phyloP scores from a whole-genome alignment of 2,113 vertebrate genomes.

The Rhinoptilus africanus region DNA sequence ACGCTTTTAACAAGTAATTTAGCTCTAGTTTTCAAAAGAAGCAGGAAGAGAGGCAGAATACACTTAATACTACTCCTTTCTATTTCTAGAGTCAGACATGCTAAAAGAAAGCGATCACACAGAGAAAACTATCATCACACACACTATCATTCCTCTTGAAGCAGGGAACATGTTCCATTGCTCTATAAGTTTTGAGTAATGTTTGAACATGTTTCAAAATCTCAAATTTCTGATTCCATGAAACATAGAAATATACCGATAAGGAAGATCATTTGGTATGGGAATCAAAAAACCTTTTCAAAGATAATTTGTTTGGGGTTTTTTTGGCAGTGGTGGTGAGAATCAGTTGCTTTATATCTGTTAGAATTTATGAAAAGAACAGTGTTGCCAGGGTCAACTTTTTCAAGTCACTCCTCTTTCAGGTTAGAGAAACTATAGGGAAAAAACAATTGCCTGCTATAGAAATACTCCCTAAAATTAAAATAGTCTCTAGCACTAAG shows the following conservation, averaged over 20 bases:
- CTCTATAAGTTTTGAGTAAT: neutral
- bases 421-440: neutral
- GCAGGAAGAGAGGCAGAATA: neutral
- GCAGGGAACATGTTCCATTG: neutral
- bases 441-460: neutral
- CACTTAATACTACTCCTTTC: neutral
- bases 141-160: neutral
- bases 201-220: neutral
- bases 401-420: neutral
- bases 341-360: neutral
- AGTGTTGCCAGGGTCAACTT: neutral
- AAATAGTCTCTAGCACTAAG: neutral
- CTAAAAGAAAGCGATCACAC: neutral
- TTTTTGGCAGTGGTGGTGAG: accelerated
- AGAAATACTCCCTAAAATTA: neutral
- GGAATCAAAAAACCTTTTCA: neutral
- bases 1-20: neutral
- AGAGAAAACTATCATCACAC: neutral
- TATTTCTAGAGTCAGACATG: neutral
- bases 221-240: neutral
- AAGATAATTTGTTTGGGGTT: neutral
- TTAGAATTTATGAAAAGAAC: neutral
- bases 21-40: neutral
- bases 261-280: neutral
- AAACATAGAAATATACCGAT: neutral